Conservation (phyloP, 2,797 vertebrate genomes). For the Amniataba percoides region DNA sequence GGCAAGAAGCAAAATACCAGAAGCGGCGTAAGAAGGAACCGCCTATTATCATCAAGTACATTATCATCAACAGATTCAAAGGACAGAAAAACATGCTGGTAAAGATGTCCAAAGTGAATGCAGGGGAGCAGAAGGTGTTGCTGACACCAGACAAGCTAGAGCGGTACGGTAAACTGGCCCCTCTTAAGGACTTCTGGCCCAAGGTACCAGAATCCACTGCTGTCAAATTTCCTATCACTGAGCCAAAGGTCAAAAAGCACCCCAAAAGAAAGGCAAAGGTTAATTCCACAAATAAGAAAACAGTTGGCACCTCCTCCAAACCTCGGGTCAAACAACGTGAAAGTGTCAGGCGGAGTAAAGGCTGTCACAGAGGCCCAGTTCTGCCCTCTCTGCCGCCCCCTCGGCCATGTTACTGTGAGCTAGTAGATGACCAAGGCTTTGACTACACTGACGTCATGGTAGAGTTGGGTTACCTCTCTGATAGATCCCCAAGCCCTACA, state of each 20-base stretch:
- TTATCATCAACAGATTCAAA: slow-evolving; percentile 99
- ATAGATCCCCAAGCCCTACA: slow-evolving; percentile 92
- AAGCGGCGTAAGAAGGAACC: slow-evolving; percentile 95
- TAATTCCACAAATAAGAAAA: slow-evolving; percentile 88
- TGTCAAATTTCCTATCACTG: slow-evolving; percentile 90
- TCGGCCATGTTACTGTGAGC: slow-evolving; percentile 90
- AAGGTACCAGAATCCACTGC: slow-evolving; percentile 94
- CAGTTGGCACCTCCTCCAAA: slow-evolving; percentile 84
- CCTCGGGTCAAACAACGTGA: slow-evolving; percentile 77
- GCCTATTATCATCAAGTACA: slow-evolving; percentile 98
- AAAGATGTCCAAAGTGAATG: slow-evolving; percentile 94
- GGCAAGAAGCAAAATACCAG: slow-evolving; percentile 85
- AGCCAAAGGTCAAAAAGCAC: slow-evolving; percentile 92
- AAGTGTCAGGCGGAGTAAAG: slow-evolving; percentile 81
- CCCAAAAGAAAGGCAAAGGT: slow-evolving; percentile 92
- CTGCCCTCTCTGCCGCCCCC: slow-evolving; percentile 88
- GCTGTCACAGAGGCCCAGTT: slow-evolving; percentile 60
- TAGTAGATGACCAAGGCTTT: slow-evolving; percentile 90
- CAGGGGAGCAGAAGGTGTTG: slow-evolving; percentile 89
- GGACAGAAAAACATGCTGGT: slow-evolving; percentile 99
- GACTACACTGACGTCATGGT: slow-evolving; percentile 96
- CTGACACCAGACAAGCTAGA: slow-evolving; percentile 93
- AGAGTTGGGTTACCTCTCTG: slow-evolving; percentile 96
- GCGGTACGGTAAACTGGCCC: slow-evolving; percentile 92
- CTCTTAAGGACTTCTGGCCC: slow-evolving; percentile 97